Evolutionary conservation across 2,113 vertebrate species (phyloP), one percentile per base, ranked within the genome.

Genomic region (Probosciger aterrimus): DNA sequence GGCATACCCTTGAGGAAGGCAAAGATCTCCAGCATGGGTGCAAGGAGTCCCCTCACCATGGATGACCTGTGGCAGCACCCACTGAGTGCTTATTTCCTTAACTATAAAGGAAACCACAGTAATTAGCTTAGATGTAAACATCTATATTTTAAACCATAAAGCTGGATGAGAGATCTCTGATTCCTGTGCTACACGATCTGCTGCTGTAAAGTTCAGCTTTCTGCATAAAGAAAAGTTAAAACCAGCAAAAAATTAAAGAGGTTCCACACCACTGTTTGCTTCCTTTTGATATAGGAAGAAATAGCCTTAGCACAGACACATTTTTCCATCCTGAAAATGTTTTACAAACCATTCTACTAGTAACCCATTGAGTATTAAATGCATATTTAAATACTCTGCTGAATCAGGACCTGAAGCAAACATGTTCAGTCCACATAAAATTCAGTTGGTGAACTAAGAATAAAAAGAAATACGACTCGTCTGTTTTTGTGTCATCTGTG

Each of bases 51-150:
- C 28, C 41, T 50, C 33, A 33, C 18, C 7, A 2, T 5, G 25
- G 46, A 18, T 7, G 9, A 44, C 24, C 16, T 12, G 31, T 0
- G 0, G 18, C 49, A 62, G 39, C 46, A 18, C 3, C 31, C 22
- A 9, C 49, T 0, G 0, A 37, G 12, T 27, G 11, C 25, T 47
- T 52, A 30, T 62, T 82, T 84, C 31, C 31, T 44, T 59, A 55
- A 14, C 10, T 13, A 17, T 47, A 82, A 74, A 90, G 30, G 20
- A 64, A 83, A 18, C 1, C 64, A 46, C 25, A 37, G 7, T 16
- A 93, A 41, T 11, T 25, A 22, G 8, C 28, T 91, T 49, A 67
- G 37, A n/a, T 13, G 3, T 9, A 76, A 87, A 71, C 14, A 35
- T 24, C 14, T 35, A 8, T 14, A 43, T 55, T 85, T 81, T 50